Conservation (phyloP, 2,113 vertebrate species). For the Ailuropoda melanoleuca region DNA sequence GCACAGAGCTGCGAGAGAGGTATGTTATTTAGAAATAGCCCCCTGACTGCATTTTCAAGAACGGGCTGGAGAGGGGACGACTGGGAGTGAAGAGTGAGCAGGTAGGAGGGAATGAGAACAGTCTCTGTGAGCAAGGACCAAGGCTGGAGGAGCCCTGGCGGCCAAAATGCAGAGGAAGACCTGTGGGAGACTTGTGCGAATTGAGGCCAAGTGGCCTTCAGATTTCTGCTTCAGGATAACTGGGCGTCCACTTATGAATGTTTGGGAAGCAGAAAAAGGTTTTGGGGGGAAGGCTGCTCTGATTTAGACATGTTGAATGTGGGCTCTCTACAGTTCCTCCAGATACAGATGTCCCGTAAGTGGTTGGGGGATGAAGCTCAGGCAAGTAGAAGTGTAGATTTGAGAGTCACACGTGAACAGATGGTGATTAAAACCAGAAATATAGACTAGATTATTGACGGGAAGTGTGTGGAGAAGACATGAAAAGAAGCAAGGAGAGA, state of each 20-base stretch:
- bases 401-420: neutral
- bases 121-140: neutral
- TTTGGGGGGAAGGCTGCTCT: neutral
- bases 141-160: neutral
- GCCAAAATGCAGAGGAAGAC: neutral
- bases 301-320: neutral
- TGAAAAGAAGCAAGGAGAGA: constrained; percentile 3
- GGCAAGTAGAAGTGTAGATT: neutral
- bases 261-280: neutral
- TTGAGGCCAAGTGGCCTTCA: neutral
- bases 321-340: neutral
- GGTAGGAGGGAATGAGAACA: neutral
- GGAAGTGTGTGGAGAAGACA: neutral
- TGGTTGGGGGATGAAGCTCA: neutral
- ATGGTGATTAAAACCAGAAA: neutral
- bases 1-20: neutral
- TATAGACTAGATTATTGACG: neutral
- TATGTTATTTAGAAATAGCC: constrained; percentile 3
- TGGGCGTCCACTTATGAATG: neutral
- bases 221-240: neutral
- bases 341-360: neutral
- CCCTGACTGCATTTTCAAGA: neutral
- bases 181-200: neutral
- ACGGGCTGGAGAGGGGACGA: neutral
- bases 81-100: neutral